Evolutionary conservation across 2,888 invertebrate species (phyloP).

Genomic region (Proisotoma minuta): DNA sequence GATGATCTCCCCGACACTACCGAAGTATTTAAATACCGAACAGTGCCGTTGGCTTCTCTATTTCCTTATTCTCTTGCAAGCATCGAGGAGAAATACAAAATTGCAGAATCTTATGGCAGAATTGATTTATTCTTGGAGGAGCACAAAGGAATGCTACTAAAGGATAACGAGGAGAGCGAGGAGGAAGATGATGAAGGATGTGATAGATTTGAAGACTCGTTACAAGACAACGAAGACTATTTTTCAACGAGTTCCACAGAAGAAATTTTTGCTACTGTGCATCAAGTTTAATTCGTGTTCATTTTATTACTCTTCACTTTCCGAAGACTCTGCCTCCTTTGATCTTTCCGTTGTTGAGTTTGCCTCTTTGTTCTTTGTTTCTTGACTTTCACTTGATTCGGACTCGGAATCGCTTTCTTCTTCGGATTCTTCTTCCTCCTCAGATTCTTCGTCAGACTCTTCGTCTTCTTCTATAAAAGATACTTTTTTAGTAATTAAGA

Average conservation of each 20-base stretch:
- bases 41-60: slow-evolving; percentile 29
- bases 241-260: neutral
- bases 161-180: slow-evolving; percentile 9
- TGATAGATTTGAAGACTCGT: neutral
- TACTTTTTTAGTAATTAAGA: too few relatives aligned
- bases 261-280: neutral
- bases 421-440: neutral
- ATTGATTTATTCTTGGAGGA: slow-evolving; percentile 15
- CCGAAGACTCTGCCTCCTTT: too few relatives aligned
- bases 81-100: slow-evolving; percentile 26
- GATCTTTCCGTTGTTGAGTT: too few relatives aligned
- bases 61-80: slow-evolving; percentile 34
- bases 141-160: slow-evolving; percentile 7
- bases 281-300: neutral
- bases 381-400: neutral
- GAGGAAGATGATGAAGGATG: slow-evolving; percentile 4
- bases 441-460: neutral
- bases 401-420: slow-evolving; percentile 11
- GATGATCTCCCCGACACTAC: slow-evolving; percentile 22
- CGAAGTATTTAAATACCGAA: slow-evolving; percentile 28
- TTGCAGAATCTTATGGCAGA: slow-evolving; percentile 24
- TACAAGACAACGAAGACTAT: neutral
- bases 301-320: neutral
- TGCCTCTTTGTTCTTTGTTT: too few relatives aligned
- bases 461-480: too few relatives aligned